A percentile compares a stretch with the other conserved stretches of the same genome.
Evolutionary conservation across 2,888 invertebrate species (phyloP).

Genomic region (Spodoptera littoralis): DNA sequence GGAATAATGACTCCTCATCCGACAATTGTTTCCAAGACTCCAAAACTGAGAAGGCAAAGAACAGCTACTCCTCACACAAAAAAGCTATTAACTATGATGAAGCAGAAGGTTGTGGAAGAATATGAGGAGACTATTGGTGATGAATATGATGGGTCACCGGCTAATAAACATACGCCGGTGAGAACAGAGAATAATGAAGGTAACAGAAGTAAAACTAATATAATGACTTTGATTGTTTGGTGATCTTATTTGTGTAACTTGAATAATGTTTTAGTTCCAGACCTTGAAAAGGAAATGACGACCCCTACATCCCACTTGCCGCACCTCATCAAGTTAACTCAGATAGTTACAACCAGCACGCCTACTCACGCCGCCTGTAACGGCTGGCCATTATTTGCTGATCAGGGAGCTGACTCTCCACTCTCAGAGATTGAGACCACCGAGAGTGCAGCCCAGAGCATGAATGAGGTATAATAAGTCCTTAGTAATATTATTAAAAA

Average conservation of each 20-base stretch:
- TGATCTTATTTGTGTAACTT: not conserved
- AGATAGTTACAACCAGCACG: conserved; percentile 81
- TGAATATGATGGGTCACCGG: conserved; percentile 61
- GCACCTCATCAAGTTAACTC: conserved; percentile 71
- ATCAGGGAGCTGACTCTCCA: conserved; percentile 80
- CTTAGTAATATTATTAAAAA: no score
- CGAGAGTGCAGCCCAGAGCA: conserved; percentile 77
- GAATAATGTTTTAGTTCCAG: conserved; percentile 59
- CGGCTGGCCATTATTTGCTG: conserved; percentile 79
- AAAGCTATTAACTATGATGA: conserved; percentile 71
- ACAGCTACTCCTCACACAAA: conserved; percentile 79
- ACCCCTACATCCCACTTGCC: conserved; percentile 80
- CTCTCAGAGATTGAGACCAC: conserved; percentile 83
- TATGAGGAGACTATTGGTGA: conserved; percentile 68
- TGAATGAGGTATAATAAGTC: conserved; percentile 67
- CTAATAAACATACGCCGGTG: conserved; percentile 68
- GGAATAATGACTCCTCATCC: conserved; percentile 68
- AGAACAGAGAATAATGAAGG: conserved; percentile 65
- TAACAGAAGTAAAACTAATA: conserved; percentile 36
- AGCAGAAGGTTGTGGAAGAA: conserved; percentile 74
- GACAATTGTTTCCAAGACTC: conserved; percentile 71
- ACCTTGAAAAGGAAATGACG: conserved; percentile 71
- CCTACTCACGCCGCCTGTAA: conserved; percentile 76
- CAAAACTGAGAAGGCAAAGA: conserved; percentile 71
- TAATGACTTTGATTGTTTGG: not conserved